Percentiles rank a stretch among this genome's conserved stretches.
Evolutionary conservation across 92 coral and sea anemone species (phyloP).

Genomic region (Palythoa grandiflora): DNA sequence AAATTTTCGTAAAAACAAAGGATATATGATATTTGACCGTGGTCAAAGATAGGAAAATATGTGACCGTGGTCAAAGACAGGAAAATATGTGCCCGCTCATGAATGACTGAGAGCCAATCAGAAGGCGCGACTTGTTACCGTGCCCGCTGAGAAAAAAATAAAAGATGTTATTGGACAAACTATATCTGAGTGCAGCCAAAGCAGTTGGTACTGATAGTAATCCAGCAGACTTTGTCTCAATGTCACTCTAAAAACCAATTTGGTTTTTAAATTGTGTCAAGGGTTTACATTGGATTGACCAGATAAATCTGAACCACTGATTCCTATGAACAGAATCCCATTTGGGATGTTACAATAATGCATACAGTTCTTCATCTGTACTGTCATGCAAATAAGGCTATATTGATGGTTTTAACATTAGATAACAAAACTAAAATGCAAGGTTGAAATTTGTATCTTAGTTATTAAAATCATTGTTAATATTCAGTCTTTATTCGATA

Average conservation of each 20-base stretch:
- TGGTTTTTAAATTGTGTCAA: slow-evolving; percentile 8
- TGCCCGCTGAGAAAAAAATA: too few species aligned
- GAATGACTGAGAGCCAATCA: too few species aligned
- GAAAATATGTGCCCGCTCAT: too few species aligned
- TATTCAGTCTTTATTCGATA: too few species aligned
- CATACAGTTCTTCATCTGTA: slow-evolving; percentile 52
- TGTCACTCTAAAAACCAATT: neutral
- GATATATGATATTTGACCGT: too few species aligned
- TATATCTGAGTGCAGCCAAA: neutral
- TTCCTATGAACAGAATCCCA: slow-evolving; percentile 32
- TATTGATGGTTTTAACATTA: neutral
- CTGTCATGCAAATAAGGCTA: slow-evolving; percentile 24
- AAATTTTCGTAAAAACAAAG: too few species aligned
- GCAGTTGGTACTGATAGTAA: slow-evolving; percentile 3
- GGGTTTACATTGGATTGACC: slow-evolving; percentile 38
- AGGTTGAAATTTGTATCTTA: too few species aligned
- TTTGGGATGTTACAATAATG: slow-evolving; percentile 44
- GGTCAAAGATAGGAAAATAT: too few species aligned
- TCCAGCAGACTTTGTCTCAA: slow-evolving; percentile 22
- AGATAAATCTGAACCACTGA: slow-evolving; percentile 33
- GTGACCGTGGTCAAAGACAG: too few species aligned
- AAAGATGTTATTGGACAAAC: neutral
- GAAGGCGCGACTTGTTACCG: too few species aligned
- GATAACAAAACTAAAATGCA: too few species aligned
- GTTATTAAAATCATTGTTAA: too few species aligned